Percentiles rank a stretch among this genome's conserved stretches.
These are phyloP conservation scores for Diplodus sargus DNA, from an alignment of 2,797 vertebrate species.

Conservation along the genomic window DNA sequence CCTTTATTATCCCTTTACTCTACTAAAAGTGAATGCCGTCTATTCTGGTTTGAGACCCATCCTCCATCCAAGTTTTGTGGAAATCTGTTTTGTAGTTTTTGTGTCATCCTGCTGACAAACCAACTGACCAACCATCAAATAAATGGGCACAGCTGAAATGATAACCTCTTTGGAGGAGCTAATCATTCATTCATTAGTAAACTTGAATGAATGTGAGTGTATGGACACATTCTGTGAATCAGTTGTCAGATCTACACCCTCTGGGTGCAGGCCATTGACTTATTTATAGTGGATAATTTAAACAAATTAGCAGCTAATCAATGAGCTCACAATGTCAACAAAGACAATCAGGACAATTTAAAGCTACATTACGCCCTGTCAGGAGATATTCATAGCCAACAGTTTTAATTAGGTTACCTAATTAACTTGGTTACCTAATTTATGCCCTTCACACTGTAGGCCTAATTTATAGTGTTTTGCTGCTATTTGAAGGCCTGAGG, in stretches of 20 bases:
- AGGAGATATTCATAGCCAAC: conserved; percentile 36
- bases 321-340: conserved; percentile 28
- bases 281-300: conserved; percentile 9
- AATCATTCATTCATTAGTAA: not conserved
- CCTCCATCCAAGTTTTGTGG: too few species aligned
- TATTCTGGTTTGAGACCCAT: too few species aligned
- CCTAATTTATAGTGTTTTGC: conserved; percentile 22
- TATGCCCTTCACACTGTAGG: not conserved
- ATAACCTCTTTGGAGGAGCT: too few species aligned
- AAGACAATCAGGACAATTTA: conserved; percentile 32
- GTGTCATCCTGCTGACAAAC: too few species aligned
- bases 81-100: too few species aligned
- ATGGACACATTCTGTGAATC: not conserved
- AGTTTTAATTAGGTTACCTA: conserved; percentile 54
- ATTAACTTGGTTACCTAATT: conserved; percentile 53
- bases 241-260: not conserved
- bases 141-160: too few species aligned
- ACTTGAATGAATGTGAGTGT: not conserved
- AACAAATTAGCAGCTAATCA: conserved; percentile 44
- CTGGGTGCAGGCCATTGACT: not conserved
- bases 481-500: conserved; percentile 23
- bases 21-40: too few species aligned
- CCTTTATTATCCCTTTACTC: too few species aligned
- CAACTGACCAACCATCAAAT: too few species aligned
- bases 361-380: conserved; percentile 35